Conservation (phyloP, 2,888 invertebrate species). For the Harmothoe impar region DNA sequence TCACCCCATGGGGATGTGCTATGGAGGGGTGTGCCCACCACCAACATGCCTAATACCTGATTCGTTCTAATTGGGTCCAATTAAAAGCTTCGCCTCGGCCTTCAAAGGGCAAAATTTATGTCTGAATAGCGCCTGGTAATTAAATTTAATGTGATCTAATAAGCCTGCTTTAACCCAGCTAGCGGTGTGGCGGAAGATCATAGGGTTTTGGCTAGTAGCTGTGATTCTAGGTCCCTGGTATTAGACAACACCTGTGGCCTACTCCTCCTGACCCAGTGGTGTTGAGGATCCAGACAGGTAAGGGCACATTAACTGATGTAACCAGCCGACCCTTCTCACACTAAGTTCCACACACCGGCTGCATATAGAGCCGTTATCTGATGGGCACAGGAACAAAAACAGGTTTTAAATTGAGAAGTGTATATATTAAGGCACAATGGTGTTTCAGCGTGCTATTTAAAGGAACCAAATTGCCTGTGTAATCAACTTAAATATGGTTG, state of each 20-base stretch:
- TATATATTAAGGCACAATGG: too few species aligned
- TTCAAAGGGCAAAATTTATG: slow-evolving; percentile 44
- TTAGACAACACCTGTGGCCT: neutral
- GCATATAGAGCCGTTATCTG: too few species aligned
- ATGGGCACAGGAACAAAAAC: too few species aligned
- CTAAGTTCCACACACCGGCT: neutral
- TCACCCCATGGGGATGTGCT: neutral
- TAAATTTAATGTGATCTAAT: slow-evolving; percentile 59
- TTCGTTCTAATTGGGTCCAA: slow-evolving; percentile 44
- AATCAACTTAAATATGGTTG: too few species aligned
- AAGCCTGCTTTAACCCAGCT: slow-evolving; percentile 2
- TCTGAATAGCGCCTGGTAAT: neutral
- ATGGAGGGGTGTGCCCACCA: neutral
- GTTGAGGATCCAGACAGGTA: neutral
- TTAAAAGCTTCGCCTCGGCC: neutral
- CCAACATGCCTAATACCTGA: slow-evolving; percentile 4
- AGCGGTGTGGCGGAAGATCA: slow-evolving; percentile 35
- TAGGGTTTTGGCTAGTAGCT: neutral
- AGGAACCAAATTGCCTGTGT: too few species aligned
- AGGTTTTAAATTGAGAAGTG: too few species aligned
- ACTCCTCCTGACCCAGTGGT: too few species aligned
- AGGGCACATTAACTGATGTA: neutral
- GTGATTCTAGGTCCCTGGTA: neutral
- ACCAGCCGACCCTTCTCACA: neutral
- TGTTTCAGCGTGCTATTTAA: too few species aligned